Percentiles rank a stretch among this genome's conserved stretches.
phyloP scores from a whole-genome alignment of 2,113 vertebrate species.

The Hirundichthys speculiger region DNA sequence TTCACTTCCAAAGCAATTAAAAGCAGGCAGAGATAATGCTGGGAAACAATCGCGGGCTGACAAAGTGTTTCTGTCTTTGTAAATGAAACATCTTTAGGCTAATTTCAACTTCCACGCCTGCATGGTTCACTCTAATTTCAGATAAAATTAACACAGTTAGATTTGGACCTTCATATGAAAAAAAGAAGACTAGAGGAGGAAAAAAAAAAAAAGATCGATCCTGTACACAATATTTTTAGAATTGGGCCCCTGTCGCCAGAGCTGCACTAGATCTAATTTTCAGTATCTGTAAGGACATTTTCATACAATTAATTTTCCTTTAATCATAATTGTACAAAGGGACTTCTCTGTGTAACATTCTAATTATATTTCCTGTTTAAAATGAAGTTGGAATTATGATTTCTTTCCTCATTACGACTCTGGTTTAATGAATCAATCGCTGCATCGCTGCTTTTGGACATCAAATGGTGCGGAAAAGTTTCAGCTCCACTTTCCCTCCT shows the following conservation, averaged over 20 bases:
- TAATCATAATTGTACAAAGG: slow-evolving; percentile 88
- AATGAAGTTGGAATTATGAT: slow-evolving; percentile 84
- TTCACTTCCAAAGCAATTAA: slow-evolving; percentile 99
- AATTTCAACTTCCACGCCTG: slow-evolving; percentile 87
- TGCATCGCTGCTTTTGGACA: slow-evolving; percentile 79
- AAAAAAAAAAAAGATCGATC: slow-evolving; percentile 75
- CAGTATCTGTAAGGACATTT: slow-evolving; percentile 85
- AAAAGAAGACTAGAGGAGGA: slow-evolving; percentile 33
- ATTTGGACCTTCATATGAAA: slow-evolving; percentile 81
- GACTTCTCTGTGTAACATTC: slow-evolving; percentile 82
- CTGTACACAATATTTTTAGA: slow-evolving; percentile 83
- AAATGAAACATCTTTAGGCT: slow-evolving; percentile 91
- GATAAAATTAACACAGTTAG: slow-evolving; percentile 91
- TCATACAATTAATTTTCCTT: slow-evolving; percentile 88
- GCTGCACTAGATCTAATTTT: slow-evolving; percentile 83
- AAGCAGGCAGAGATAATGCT: slow-evolving; percentile 89
- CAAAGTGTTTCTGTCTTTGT: slow-evolving; percentile 90
- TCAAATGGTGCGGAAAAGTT: slow-evolving; percentile 79
- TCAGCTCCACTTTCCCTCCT: slow-evolving; percentile 48
- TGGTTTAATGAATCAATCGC: slow-evolving; percentile 82
- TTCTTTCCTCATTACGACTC: slow-evolving; percentile 80
- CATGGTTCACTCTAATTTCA: slow-evolving; percentile 82
- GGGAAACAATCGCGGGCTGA: slow-evolving; percentile 88
- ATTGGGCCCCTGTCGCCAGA: slow-evolving; percentile 67
- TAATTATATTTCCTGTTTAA: slow-evolving; percentile 85